Conservation (phyloP, 2,888 invertebrate genomes). For the Prosapia bicincta region DNA sequence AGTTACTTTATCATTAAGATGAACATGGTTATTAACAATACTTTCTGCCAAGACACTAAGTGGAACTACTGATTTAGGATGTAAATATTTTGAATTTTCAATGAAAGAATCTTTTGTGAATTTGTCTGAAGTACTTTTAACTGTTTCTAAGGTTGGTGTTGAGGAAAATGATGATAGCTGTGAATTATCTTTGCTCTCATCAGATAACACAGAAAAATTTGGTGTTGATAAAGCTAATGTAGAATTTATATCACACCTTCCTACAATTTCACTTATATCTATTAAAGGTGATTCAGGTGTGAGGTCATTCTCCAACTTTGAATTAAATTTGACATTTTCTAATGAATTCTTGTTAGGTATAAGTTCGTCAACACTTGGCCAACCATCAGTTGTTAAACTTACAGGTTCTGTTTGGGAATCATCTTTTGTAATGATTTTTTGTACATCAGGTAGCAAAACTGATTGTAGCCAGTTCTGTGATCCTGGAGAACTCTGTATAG, state of each 20-base stretch:
- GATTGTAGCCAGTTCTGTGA: neutral
- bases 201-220: constrained; percentile 30
- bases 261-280: constrained; percentile 17
- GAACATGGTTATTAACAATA: neutral
- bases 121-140: constrained; percentile 1
- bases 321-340: neutral
- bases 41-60: neutral
- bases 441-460: neutral
- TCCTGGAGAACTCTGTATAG: neutral
- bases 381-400: neutral
- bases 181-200: constrained; percentile 32
- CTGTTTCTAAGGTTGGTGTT: constrained; percentile 31
- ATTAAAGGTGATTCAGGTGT: constrained; percentile 15
- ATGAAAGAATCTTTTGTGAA: neutral
- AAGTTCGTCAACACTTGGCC: constrained; percentile 26
- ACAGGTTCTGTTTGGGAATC: neutral
- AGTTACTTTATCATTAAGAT: neutral
- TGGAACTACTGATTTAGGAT: constrained; percentile 9
- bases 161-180: constrained; percentile 34
- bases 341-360: neutral
- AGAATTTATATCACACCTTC: constrained; percentile 29
- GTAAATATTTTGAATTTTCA: neutral
- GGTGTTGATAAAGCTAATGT: constrained; percentile 37
- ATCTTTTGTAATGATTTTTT: neutral
- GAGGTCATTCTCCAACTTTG: constrained; percentile 4